Evolutionary conservation across 64 coral and sea anemone species (phyloP).

Genomic region (Montipora cactus): DNA sequence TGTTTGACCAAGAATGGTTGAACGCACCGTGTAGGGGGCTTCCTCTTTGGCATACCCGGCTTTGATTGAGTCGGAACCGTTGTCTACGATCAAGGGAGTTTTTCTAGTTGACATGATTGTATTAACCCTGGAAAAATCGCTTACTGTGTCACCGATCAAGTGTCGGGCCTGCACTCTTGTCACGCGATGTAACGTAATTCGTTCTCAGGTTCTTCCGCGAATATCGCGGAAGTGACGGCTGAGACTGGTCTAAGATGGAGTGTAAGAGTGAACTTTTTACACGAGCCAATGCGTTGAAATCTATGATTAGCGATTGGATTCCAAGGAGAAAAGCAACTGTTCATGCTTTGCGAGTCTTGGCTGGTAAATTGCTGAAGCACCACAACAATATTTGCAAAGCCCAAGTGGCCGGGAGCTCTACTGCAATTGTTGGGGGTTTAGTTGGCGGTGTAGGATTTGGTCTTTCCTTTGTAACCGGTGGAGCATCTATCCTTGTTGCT

Average conservation of each 20-base stretch:
- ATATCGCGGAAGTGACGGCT: background rate
- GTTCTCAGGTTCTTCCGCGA: too few species aligned
- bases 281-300: background rate
- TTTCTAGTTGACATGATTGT: background rate
- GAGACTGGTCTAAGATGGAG: background rate
- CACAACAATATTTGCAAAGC: too few species aligned
- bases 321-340: background rate
- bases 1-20: background rate
- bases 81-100: slow-evolving; percentile 1
- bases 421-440: slow-evolving; percentile 12
- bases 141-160: too few species aligned
- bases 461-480: slow-evolving; percentile 57
- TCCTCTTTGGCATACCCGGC: slow-evolving; percentile 23
- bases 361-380: background rate
- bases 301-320: background rate
- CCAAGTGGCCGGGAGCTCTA: background rate
- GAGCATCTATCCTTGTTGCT: slow-evolving; percentile 37
- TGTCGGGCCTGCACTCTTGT: too few species aligned
- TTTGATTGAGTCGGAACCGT: slow-evolving; percentile 26
- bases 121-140: too few species aligned
- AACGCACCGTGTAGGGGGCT: background rate
- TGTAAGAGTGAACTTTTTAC: background rate
- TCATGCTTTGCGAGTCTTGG: background rate
- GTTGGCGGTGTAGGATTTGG: slow-evolving; percentile 20
- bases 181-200: too few species aligned